Base-by-base conservation (phyloP, 2,888 invertebrate species). In the Nowickia ferox region DNA sequence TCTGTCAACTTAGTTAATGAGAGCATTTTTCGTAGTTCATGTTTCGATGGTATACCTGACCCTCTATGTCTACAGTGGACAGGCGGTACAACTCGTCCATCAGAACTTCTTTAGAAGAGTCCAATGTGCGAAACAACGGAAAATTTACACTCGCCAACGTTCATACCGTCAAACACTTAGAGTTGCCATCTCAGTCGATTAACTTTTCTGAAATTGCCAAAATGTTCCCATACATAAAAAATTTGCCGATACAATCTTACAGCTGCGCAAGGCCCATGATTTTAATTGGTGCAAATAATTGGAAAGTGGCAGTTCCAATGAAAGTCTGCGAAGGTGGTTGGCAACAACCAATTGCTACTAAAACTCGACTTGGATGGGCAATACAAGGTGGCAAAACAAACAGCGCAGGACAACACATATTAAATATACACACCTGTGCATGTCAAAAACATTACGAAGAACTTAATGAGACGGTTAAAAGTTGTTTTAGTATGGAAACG, bases 281-380 rank as follows among this genome's bases (percentile, higher is more conserved):
- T n/a, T 57, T 83, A 30, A 83, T 83, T 9, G 84, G 74, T 1
- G 48, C 65, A 3, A 57, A 72, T 46, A 76, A 77, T 46, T 84
- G 78, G 83, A 84, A 77, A 53, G 48, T 84, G 6, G 83, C 83
- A 10, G 66, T 77, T 8, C 77, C 22, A 22, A 22, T 22, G 22
- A 22, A 22, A 22, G 22, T 22, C 22, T 72, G 81, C 4, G 82
- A 82, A 51, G 69, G 69, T 9, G 17, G 30, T 22, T 82, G 74
- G 80, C 40, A 44, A 11, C 38, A 68, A 17, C 78, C 61, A n/a
- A 77, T 69, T 17, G 51, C 68, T 9, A 53, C 17, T 17, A 17
- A 53, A 17, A 53, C 53, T 9, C n/a, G 17, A 17, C 53, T 53
- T 9, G 53, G 53, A 9, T 22, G 22, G 22, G 2, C 53, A n/a